Evolutionary conservation across 2,113 vertebrate genomes (phyloP).

Genomic region (Romanogobio albipinnatus): DNA sequence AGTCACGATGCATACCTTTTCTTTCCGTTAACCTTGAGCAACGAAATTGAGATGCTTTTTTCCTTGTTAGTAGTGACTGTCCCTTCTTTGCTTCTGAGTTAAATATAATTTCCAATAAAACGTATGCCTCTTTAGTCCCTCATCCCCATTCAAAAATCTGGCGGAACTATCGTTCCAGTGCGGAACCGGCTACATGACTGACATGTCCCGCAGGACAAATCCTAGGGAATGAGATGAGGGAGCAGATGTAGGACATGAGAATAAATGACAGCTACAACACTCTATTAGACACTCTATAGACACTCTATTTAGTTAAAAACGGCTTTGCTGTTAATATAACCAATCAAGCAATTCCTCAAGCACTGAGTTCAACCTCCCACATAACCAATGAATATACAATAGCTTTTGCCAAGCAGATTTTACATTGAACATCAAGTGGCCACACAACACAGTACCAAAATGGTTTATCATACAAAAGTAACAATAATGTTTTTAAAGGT

Average conservation of each 20-base stretch:
- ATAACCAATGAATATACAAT: not conserved
- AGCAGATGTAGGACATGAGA: constrained; percentile 10
- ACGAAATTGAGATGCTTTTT: not conserved
- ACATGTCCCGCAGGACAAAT: constrained; percentile 9
- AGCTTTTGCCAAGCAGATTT: not conserved
- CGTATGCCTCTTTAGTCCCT: constrained; percentile 2
- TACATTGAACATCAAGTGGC: not conserved
- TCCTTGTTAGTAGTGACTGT: constrained; percentile 1
- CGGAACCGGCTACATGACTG: not conserved
- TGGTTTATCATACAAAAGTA: not conserved
- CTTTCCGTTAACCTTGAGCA: not conserved
- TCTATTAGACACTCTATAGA: too few species aligned
- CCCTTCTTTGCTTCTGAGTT: not conserved
- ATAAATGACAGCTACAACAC: not conserved
- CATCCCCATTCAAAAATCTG: constrained; percentile 16
- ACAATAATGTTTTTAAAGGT: not conserved
- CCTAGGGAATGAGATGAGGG: not conserved
- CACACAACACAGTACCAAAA: not conserved
- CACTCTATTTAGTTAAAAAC: not conserved
- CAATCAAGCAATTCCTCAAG: not conserved
- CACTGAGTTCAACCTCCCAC: not conserved
- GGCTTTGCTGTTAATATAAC: not conserved
- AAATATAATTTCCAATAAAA: constrained; percentile 5
- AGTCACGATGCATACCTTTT: not conserved
- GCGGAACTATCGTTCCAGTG: not conserved